Evolutionary conservation across 2,113 vertebrate genomes (phyloP), one percentile per base, ranked within the genome.

Genomic region (Sylvietta virens): DNA sequence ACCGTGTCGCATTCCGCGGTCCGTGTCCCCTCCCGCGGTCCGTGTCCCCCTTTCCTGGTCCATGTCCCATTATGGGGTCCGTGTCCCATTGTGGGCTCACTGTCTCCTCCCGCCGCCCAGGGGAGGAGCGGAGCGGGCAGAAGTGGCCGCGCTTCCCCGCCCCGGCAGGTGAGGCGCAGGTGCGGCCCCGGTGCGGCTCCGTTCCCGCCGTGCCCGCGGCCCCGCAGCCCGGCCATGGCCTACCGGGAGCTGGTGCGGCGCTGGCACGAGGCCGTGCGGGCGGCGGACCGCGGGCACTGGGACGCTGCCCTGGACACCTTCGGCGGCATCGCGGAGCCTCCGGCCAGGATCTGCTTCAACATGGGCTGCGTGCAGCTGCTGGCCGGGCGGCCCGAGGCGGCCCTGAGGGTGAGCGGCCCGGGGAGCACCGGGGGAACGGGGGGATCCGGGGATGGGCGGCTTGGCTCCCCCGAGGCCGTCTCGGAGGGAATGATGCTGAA

Each of bases 201-300:
- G 31, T 23, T 23, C 3, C 26, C 12, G 26, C 21, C 45, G 60
- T 35, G 40, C 16, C 39, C 39, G 33, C 27, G 14, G 27, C 23
- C 72, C 72, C 28, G n/a, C 3, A 3, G n/a, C 58, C 14, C 24
- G 37, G 69, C 56, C 45, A 99, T 99, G 99, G 97, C 98, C 19
- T 98, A 99, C 92, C 98, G 97, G 17, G 98, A 99, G 88, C 90
- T 98, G 42, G 88, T 99, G 84, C 92, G 89, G 66, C 66, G 98
- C 88, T 99, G 99, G 99, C 94, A 99, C 20, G 95, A 94, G 47
- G 98, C 98, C 0, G 98, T 98, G 14, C 91, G 97, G 95, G 98
- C 98, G 0, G 96, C 98, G 67, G 99, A 98, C 24, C 65, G 76
- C 27, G 96, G 88, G 28, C 98, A 99, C 95, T 99, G 98, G 98